Percentiles rank a stretch among this genome's conserved stretches.
Evolutionary conservation across 2,113 vertebrate genomes (phyloP).

Genomic region (Vulpes lagopus): DNA sequence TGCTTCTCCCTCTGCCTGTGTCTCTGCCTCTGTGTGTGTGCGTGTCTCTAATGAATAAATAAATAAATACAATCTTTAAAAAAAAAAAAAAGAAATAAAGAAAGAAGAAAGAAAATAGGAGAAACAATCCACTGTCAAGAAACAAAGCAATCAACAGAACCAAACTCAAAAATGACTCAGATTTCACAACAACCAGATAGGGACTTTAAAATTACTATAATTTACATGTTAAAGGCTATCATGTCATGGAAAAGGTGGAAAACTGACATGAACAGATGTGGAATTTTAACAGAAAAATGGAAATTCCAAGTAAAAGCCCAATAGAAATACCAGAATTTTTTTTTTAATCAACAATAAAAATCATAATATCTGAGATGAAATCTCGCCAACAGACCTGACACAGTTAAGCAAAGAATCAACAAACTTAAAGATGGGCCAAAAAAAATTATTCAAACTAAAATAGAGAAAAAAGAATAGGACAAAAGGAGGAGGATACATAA

Average conservation of each 20-base stretch:
- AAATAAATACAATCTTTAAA: no score
- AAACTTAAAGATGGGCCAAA: neutral
- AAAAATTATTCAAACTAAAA: slow-evolving; percentile 53
- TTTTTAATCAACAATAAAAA: neutral
- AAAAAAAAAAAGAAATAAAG: no score
- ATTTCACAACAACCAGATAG: neutral
- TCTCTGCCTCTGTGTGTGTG: no score
- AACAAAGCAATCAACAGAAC: slow-evolving; percentile 8
- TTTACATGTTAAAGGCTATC: neutral
- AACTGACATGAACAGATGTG: neutral
- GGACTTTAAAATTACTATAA: neutral
- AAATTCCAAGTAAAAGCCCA: neutral
- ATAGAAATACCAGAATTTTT: neutral
- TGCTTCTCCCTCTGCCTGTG: no score
- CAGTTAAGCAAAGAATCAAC: neutral
- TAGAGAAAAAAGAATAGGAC: neutral
- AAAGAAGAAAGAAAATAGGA: neutral
- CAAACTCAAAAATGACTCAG: neutral
- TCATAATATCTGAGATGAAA: neutral
- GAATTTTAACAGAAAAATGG: neutral
- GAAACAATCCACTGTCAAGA: neutral
- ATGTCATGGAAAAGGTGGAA: neutral
- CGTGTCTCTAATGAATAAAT: no score
- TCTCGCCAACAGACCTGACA: neutral
- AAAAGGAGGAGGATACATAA: neutral